Percentiles rank a stretch among this genome's conserved stretches.
These are phyloP conservation scores for Acanthaster planci DNA, from an alignment of 35 echinoderm and acorn worm genomes.

Conservation along the genomic window DNA sequence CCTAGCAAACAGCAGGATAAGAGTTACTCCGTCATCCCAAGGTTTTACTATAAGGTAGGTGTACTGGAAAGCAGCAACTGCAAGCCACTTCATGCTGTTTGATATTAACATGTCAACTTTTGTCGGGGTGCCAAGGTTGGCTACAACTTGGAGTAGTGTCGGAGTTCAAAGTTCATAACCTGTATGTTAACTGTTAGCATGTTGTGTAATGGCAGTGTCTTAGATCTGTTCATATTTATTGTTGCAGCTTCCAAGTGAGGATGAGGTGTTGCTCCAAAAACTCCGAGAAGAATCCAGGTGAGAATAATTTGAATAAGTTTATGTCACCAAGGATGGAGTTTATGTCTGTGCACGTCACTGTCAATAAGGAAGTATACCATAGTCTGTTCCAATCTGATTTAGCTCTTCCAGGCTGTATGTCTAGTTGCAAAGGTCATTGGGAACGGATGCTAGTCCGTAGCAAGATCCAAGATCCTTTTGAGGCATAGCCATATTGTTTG, in stretches of 20 bases:
- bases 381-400: too few relatives aligned
- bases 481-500: too few relatives aligned
- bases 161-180: too few relatives aligned
- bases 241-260: slow-evolving; percentile 86
- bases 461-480: too few relatives aligned
- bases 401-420: too few relatives aligned
- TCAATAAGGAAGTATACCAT: too few relatives aligned
- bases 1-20: slow-evolving; percentile 56
- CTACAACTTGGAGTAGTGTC: too few relatives aligned
- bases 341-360: too few relatives aligned
- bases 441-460: too few relatives aligned
- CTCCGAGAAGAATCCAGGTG: slow-evolving; percentile 97
- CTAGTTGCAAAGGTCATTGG: too few relatives aligned
- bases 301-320: slow-evolving; percentile 27
- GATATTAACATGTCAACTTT: background rate
- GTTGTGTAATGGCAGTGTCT: background rate
- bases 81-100: background rate
- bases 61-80: background rate
- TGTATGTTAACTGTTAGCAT: too few relatives aligned
- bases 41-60: slow-evolving; percentile 95
- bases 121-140: background rate
- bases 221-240: slow-evolving; percentile 33
- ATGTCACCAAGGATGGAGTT: too few relatives aligned
- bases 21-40: slow-evolving; percentile 74
- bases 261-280: slow-evolving; percentile 94